Evolutionary conservation across 2,888 invertebrate species (phyloP).

Genomic region (Aethes cnicana): DNA sequence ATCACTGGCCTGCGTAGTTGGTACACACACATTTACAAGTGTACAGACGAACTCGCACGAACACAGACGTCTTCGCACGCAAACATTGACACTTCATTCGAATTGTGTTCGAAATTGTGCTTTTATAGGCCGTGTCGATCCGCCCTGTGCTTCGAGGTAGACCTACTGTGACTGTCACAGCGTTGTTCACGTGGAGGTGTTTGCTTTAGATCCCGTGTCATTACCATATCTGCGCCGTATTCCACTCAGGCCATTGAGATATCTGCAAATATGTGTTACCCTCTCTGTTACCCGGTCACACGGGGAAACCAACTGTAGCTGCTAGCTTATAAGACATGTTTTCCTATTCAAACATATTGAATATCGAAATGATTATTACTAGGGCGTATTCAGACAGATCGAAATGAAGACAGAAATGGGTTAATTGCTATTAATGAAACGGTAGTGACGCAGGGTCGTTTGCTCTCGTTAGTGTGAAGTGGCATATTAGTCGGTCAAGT

Average conservation of each 20-base stretch:
- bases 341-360: no score
- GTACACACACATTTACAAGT: no score
- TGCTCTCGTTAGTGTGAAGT: constrained; percentile 21
- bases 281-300: background rate
- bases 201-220: constrained; percentile 31
- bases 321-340: no score
- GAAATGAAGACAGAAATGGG: constrained; percentile 37
- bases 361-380: constrained; percentile 27
- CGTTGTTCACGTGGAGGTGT: constrained; percentile 22
- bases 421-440: constrained; percentile 39
- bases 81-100: no score
- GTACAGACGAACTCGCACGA: no score
- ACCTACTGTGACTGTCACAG: constrained; percentile 14
- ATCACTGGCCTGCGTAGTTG: no score
- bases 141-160: no score
- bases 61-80: no score
- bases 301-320: background rate
- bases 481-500: constrained; percentile 8
- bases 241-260: constrained; percentile 37
- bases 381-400: constrained; percentile 34
- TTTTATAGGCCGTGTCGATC: no score
- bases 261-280: constrained; percentile 37
- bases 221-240: constrained; percentile 39
- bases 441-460: constrained; percentile 15
- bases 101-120: no score